Evolutionary conservation across 2,797 vertebrate species (phyloP).

Genomic region (Eulemur coronatus): DNA sequence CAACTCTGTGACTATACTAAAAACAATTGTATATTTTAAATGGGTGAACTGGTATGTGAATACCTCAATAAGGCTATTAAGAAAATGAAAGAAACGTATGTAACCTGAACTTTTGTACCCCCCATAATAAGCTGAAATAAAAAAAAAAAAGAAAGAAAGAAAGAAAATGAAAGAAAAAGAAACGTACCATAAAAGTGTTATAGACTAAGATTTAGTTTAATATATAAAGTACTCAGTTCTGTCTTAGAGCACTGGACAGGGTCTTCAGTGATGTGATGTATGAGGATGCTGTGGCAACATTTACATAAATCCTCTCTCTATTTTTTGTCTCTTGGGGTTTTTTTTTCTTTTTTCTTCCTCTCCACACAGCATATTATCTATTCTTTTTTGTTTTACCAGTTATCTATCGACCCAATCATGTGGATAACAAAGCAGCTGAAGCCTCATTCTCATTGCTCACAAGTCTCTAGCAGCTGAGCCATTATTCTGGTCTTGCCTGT

Average conservation of each 20-base stretch:
- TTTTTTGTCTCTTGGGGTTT: background rate
- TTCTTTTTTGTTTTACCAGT: background rate
- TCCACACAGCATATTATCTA: background rate
- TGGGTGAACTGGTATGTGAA: background rate
- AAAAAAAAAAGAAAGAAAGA: too few relatives aligned
- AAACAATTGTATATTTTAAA: background rate
- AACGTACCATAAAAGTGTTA: background rate
- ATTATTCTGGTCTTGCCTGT: background rate
- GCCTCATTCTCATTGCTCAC: background rate
- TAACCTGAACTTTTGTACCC: too few relatives aligned
- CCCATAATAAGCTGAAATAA: too few relatives aligned
- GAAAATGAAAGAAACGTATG: background rate
- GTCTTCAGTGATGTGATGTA: background rate
- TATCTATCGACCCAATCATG: background rate
- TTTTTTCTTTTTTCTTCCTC: background rate
- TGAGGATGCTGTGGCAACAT: background rate
- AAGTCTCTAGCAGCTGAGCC: background rate
- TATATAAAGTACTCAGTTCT: background rate
- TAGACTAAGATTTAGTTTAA: background rate
- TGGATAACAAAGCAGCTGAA: background rate
- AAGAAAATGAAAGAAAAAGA: background rate
- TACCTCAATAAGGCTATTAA: background rate
- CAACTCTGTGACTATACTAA: background rate
- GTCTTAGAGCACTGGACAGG: background rate
- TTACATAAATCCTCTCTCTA: background rate